Evolutionary conservation across 2,888 invertebrate genomes (phyloP).

Genomic region (Conchocele bisecta): DNA sequence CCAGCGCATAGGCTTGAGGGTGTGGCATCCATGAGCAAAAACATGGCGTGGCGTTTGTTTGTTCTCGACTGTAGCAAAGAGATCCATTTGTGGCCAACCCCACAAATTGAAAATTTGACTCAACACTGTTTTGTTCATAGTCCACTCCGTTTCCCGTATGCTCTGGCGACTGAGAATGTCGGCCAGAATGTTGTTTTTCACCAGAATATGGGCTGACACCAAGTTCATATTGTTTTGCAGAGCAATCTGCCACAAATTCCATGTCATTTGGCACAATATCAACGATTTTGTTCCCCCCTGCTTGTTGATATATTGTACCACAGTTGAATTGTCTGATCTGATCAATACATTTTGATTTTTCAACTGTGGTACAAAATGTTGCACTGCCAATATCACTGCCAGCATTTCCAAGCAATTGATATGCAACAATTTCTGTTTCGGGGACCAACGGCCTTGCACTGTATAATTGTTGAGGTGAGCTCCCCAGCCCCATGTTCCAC

Average conservation of each 20-base stretch:
- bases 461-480: slow-evolving; percentile 16
- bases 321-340: slow-evolving; percentile 42
- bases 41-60: slow-evolving; percentile 11
- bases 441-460: slow-evolving; percentile 23
- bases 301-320: slow-evolving; percentile 39
- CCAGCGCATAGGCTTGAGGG: slow-evolving; percentile 31
- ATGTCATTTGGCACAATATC: slow-evolving; percentile 9
- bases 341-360: slow-evolving; percentile 20
- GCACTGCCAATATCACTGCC: slow-evolving; percentile 12
- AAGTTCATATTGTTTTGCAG: not conserved
- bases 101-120: slow-evolving; percentile 1
- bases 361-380: slow-evolving; percentile 14
- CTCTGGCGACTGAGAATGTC: slow-evolving; percentile 21
- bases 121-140: slow-evolving; percentile 17
- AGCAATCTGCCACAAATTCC: slow-evolving; percentile 12
- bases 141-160: slow-evolving; percentile 33
- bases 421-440: slow-evolving; percentile 5
- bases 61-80: slow-evolving; percentile 35
- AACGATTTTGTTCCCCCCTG: slow-evolving; percentile 45
- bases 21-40: slow-evolving; percentile 41
- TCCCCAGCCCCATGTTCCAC: slow-evolving; percentile 19
- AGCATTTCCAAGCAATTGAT: slow-evolving; percentile 36
- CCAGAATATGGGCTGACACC: slow-evolving; percentile 23
- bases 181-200: slow-evolving; percentile 14
- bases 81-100: slow-evolving; percentile 21